Base-by-base conservation (phyloP, 2,797 vertebrate species). In the Aselliscus stoliczkanus region DNA sequence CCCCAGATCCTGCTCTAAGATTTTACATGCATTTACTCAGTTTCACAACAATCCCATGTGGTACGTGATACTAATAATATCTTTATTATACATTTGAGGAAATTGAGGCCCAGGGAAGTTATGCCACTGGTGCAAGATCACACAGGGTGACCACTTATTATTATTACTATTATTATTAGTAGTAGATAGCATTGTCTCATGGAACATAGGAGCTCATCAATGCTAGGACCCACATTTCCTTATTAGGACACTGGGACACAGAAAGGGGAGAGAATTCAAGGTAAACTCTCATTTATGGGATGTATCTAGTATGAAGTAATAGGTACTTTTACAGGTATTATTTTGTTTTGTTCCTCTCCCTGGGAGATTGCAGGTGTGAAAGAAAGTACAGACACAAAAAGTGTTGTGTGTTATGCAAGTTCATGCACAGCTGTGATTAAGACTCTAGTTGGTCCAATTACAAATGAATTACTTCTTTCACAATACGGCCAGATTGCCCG, bases 401-500 rank as follows among this genome's bases (percentile, higher is more conserved):
- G 17, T 54, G 76, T 2, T 4, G 2, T 18, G 15, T 72, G n/a
- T 69, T 58, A 18, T 14, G 5, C 17, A 23, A 15, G 13, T 31
- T 69, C 31, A 29, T 7, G 8, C 13, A 60, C 58, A 31, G 15
- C 75, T 54, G 10, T 6, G 69, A 39, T 39, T 47, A 50, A 42
- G 69, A 39, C 12, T 5, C 17, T 9, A 29, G 44, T 37, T 13
- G 5, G 31, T 58, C 31, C 79, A 60, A 13, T 58, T 31, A 13
- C 27, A 77, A 44, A 50, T 25, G n/a, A 83, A 52, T n/a, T 7
- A 1, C 76, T 76, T 44, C 39, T 64, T 80, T 94, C 73, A 52
- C 25, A 56, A 11, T 23, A 23, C 3, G 0, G 0, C 21, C 21
- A 13, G 44, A 3, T 69, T 58, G 27, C 67, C 8, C 0, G 15